Evolutionary conservation across 2,797 vertebrate genomes (phyloP).

Genomic region (Crenichthys baileyi): DNA sequence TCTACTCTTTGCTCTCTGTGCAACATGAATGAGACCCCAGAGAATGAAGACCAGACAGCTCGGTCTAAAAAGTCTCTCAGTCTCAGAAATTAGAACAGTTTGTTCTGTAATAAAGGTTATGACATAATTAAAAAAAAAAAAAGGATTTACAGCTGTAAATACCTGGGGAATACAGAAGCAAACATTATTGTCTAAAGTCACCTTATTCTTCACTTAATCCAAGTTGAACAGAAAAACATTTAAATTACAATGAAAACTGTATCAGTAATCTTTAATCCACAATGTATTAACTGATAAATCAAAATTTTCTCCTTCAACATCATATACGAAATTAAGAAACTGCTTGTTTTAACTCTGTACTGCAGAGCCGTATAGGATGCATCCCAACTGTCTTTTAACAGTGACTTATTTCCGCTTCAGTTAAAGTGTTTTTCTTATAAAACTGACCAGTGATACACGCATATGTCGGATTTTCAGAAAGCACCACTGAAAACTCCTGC

Average conservation of each 20-base stretch:
- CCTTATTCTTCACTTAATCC: no score
- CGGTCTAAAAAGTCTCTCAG: background rate
- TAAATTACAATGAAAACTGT: no score
- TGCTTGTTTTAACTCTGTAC: background rate
- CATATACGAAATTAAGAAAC: background rate
- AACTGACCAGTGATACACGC: background rate
- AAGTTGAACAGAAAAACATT: no score
- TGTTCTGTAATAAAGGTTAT: conserved; percentile 3
- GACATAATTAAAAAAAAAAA: background rate
- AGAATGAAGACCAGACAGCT: background rate
- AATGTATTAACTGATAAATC: background rate
- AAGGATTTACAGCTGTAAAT: background rate
- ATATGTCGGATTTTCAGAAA: conserved; percentile 31
- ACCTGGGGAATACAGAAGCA: background rate
- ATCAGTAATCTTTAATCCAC: background rate
- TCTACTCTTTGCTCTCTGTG: background rate
- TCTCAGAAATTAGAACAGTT: background rate
- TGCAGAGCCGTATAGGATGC: background rate
- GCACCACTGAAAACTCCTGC: conserved; percentile 14
- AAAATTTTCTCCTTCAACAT: background rate
- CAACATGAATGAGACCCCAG: background rate
- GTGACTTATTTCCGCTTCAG: background rate
- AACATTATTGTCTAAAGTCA: no score
- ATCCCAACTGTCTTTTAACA: background rate
- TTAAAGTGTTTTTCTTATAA: background rate